A percentile compares a stretch with the other conserved stretches of the same genome.
These are phyloP conservation scores for Sciurus carolinensis DNA, from an alignment of 2,797 vertebrate genomes.

Conservation along the genomic window DNA sequence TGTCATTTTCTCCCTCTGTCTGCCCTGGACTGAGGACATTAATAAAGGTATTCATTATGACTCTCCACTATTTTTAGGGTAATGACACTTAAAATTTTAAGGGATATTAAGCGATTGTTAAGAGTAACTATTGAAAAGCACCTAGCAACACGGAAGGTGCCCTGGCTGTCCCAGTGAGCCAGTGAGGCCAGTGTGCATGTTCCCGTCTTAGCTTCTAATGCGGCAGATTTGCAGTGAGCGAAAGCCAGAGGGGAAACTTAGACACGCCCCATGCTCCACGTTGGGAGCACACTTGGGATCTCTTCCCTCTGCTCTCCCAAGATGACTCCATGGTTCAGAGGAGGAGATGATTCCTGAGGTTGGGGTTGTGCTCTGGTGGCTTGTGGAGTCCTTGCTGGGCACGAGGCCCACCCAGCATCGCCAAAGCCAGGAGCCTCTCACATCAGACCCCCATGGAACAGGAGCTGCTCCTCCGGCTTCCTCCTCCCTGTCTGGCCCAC, in stretches of 20 bases:
- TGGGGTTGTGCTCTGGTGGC: no score
- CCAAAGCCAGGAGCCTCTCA: no score
- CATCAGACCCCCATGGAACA: neutral
- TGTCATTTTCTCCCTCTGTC: neutral
- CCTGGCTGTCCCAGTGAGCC: neutral
- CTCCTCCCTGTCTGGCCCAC: neutral
- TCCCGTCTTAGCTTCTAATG: neutral
- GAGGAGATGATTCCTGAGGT: neutral
- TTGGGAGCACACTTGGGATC: no score
- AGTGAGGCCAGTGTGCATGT: neutral
- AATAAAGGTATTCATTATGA: neutral
- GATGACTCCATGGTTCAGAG: neutral
- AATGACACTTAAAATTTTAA: slow-evolving; percentile 6
- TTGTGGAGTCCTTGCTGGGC: neutral
- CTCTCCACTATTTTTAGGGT: neutral
- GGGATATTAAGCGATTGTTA: neutral
- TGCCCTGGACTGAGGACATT: neutral
- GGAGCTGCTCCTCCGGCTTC: neutral
- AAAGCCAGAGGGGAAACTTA: neutral
- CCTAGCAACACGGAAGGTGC: neutral
- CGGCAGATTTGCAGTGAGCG: neutral
- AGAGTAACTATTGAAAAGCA: slow-evolving; percentile 59
- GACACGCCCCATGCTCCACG: neutral
- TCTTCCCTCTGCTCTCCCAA: neutral
- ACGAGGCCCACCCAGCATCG: neutral